A percentile compares a stretch with the other conserved stretches of the same genome.
phyloP scores from a whole-genome alignment of 1,140 invertebrate genomes.

The Diploscapter pachys region DNA sequence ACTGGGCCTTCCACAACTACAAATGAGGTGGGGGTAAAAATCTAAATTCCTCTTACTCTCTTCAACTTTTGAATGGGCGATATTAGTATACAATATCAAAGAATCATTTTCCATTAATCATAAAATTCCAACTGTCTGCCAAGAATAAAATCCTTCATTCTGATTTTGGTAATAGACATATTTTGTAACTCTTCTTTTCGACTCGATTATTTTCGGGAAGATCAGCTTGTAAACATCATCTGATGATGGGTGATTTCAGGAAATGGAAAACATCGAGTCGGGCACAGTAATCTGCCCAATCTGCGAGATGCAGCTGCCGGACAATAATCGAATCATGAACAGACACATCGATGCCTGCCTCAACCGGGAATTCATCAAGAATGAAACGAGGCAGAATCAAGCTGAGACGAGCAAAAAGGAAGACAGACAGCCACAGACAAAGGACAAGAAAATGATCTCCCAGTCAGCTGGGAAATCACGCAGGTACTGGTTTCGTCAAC shows the following conservation, averaged over 20 bases:
- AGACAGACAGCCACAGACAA: not conserved
- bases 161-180: not conserved
- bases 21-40: too few species aligned
- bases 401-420: not conserved
- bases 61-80: too few species aligned
- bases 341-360: constrained; percentile 32
- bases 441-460: not conserved
- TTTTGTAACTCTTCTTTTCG: not conserved
- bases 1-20: too few species aligned
- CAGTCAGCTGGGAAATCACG: too few species aligned
- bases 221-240: not conserved
- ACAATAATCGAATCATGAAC: constrained; percentile 18
- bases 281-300: constrained; percentile 20
- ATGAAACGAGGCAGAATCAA: not conserved
- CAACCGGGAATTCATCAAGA: constrained; percentile 41
- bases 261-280: constrained; percentile 7
- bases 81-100: too few species aligned
- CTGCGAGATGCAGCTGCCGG: not conserved
- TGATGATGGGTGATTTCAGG: not conserved
- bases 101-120: too few species aligned
- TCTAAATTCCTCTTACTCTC: too few species aligned
- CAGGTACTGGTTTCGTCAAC: too few species aligned
- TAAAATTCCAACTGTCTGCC: not conserved
- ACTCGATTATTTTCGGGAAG: not conserved
- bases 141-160: not conserved